phyloP scores from a whole-genome alignment of 2,797 vertebrate genomes.

The Myotis pilosus region DNA sequence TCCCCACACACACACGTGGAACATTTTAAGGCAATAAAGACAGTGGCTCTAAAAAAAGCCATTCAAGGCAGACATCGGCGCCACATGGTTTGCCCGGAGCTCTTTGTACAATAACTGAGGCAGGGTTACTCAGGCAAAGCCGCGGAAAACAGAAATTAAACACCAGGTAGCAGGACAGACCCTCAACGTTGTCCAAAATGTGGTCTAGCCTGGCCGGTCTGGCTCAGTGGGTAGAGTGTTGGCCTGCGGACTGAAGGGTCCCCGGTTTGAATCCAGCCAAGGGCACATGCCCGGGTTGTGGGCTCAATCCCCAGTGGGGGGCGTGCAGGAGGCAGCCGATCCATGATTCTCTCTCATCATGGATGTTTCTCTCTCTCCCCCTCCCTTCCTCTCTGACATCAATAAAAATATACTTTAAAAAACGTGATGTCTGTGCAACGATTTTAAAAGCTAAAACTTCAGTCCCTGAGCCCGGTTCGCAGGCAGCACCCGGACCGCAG shows the following conservation, averaged over 20 bases:
- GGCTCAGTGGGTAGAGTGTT: too few relatives aligned
- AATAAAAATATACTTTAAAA: not conserved
- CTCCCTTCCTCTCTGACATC: too few relatives aligned
- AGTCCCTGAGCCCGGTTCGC: not conserved
- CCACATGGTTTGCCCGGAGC: not conserved
- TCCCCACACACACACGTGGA: not conserved
- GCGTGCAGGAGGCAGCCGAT: too few relatives aligned
- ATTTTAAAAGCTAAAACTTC: not conserved
- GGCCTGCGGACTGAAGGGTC: too few relatives aligned
- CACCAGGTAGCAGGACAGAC: not conserved
- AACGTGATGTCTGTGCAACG: not conserved
- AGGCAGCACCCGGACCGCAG: not conserved
- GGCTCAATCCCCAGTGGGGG: too few relatives aligned
- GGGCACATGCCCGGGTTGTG: too few relatives aligned
- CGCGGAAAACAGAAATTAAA: not conserved
- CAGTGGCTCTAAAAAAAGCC: not conserved
- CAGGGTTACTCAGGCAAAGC: not conserved
- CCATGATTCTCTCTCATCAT: too few relatives aligned
- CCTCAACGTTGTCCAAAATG: not conserved
- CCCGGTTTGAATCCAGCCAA: too few relatives aligned
- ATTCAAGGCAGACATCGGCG: not conserved
- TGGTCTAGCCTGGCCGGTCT: too few relatives aligned
- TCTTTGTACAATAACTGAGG: not conserved
- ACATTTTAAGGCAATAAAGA: not conserved
- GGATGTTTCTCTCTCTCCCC: too few relatives aligned